Percentiles rank a stretch among this genome's conserved stretches.
phyloP scores from a whole-genome alignment of 35 echinoderm and acorn worm genomes.

The Strongylocentrotus purpuratus region DNA sequence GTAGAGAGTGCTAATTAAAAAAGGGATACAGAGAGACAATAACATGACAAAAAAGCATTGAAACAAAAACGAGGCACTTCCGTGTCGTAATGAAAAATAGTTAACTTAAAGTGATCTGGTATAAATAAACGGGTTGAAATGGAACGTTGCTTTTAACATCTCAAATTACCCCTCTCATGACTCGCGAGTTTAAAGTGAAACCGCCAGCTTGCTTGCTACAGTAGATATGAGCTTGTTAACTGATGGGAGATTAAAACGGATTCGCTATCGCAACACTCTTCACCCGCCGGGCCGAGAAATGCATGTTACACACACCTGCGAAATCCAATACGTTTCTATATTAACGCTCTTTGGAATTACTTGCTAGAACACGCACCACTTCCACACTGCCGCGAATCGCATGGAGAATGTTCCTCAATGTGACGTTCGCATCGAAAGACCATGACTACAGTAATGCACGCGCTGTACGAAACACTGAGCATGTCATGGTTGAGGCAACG shows the following conservation, averaged over 20 bases:
- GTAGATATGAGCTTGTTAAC: not conserved
- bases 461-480: not conserved
- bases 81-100: not conserved
- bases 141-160: too few relatives aligned
- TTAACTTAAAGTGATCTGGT: too few relatives aligned
- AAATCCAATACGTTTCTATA: not conserved
- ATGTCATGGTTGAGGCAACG: not conserved
- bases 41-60: too few relatives aligned
- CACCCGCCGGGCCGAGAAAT: not conserved
- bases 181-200: not conserved
- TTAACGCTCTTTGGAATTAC: not conserved
- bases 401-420: not conserved
- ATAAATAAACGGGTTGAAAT: too few relatives aligned
- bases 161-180: not conserved
- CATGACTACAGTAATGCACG: not conserved
- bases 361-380: not conserved
- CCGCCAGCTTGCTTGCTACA: not conserved
- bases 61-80: too few relatives aligned
- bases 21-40: too few relatives aligned
- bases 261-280: not conserved
- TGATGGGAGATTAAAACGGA: not conserved
- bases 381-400: not conserved
- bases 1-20: too few relatives aligned
- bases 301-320: not conserved
- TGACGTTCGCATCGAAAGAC: not conserved